Evolutionary conservation across 2,888 invertebrate genomes (phyloP), one percentile per base, ranked within the genome.

Genomic region (Sturmia bella): DNA sequence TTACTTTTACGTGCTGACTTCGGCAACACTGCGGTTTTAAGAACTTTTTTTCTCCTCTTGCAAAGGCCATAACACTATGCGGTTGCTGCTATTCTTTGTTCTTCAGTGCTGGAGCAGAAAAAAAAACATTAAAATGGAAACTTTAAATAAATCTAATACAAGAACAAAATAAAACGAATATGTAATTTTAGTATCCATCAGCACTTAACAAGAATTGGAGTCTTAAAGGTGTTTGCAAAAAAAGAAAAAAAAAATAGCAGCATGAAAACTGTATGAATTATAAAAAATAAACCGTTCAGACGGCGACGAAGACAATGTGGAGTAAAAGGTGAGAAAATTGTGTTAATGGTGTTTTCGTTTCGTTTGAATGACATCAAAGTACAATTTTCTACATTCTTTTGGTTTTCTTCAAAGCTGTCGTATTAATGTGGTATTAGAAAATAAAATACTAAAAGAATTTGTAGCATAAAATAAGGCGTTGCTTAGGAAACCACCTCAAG

Each of bases 301-400:
- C 32, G 32, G 7, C 7, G 9, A 7, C 45, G 69, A 61, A 76
- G 80, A 75, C 41, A 72, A 39, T 57, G 50, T 63, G 54, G 43
- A 78, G 57, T 32, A 69, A 59, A 80, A 73, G 78, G 76, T 80
- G 83, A 80, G 77, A 74, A 85, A 85, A 85, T 84, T 84, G 83
- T 81, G 80, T 79, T 84, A 84, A 84, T 85, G 81, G 83, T 83
- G 73, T 78, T 83, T 84, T 78, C 69, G 73, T 84, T 75, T 72
- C 74, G 69, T 78, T 82, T 78, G 77, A 82, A 78, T 78, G 82
- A 74, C 82, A 78, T 74, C 77, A 74, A 77, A 74, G 74, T 59
- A 64, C 54, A 82, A 78, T 78, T 54, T 69, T 70, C 64, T 64
- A 2, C 7, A 32, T 17, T 32, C 17, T 37, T 39, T 54, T 17